phyloP scores from a whole-genome alignment of 2,888 invertebrate genomes.

The Muscina levida region DNA sequence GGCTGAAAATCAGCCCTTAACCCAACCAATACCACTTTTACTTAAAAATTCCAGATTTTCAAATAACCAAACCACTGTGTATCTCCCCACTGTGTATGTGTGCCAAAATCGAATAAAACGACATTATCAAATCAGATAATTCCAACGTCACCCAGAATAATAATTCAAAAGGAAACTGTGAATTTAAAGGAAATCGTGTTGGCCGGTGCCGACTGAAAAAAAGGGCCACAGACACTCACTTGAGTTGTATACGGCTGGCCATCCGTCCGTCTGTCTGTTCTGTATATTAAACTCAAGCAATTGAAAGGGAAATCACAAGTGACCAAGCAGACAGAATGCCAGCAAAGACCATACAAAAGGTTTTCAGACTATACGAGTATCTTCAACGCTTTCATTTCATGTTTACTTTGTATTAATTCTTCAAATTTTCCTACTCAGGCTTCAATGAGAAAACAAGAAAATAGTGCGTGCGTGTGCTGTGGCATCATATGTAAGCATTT shows the following conservation, averaged over 20 bases:
- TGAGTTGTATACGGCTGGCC: conserved; percentile 17
- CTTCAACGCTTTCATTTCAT: conserved; percentile 16
- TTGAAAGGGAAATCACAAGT: conserved; percentile 34
- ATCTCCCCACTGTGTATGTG: not conserved
- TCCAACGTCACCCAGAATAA: conserved; percentile 27
- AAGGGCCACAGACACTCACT: conserved; percentile 43
- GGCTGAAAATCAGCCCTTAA: no score
- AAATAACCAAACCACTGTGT: not conserved
- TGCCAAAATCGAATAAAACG: conserved; percentile 12
- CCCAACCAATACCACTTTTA: no score
- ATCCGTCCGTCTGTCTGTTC: not conserved
- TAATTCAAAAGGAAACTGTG: conserved; percentile 52
- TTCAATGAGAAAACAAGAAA: not conserved
- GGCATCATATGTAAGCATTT: conserved; percentile 56
- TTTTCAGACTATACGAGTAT: conserved; percentile 16
- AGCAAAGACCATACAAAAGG: conserved; percentile 4
- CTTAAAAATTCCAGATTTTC: no score
- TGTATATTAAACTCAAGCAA: conserved; percentile 24
- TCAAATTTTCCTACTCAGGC: no score
- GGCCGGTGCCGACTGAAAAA: conserved; percentile 27
- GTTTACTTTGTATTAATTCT: no score
- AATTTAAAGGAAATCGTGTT: conserved; percentile 44
- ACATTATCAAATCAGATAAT: conserved; percentile 14
- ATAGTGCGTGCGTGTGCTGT: conserved; percentile 47
- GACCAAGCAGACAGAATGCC: not conserved